Evolutionary conservation across 1,140 invertebrate species (phyloP), one percentile per base, ranked within the genome.

Genomic region (Vanessa atalanta): DNA sequence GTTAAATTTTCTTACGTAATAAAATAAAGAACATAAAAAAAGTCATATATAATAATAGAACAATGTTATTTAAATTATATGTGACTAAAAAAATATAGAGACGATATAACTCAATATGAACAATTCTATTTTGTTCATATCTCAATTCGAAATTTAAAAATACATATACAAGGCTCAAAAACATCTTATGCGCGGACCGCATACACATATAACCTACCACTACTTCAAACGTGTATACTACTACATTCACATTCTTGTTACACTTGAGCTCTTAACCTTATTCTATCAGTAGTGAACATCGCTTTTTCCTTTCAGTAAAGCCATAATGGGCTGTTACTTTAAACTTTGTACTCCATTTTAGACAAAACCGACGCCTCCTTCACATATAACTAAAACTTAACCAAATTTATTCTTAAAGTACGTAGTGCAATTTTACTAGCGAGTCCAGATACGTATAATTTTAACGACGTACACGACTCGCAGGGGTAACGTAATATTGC

Each of bases 271-370:
- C 57, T 61, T 61, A 61, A 37, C 57, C 57, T 61, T 61, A 61
- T 61, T 61, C 57, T 61, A 31, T 61, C 57, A 61, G 57, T 4
- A 61, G 57, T 37, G 57, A 48, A 70, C 20, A 63, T 48, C 15
- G 43, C 68, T 57, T 61, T 50, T 61, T 70, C 57, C 60, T 70
- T 70, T 51, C 20, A 48, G 47, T 47, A 61, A 69, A 70, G 37
- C 43, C 43, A 11, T 68, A 57, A 68, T 68, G 53, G 65, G 51
- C n/a, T 55, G 65, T 68, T 43, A 55, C 50, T 68, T 68, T 55
- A 60, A 70, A 26, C 23, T 50, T 70, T 47, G 57, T 61, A 61
- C 37, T 48, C 53, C 14, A 64, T 47, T 47, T 47, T 48, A 43
- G 43, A 43, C 15, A 15, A 53, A 53, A 60, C 68, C 16, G 20